These are phyloP conservation scores for Aegithalos caudatus DNA, from an alignment of 2,113 vertebrate genomes.

Conservation along the genomic window DNA sequence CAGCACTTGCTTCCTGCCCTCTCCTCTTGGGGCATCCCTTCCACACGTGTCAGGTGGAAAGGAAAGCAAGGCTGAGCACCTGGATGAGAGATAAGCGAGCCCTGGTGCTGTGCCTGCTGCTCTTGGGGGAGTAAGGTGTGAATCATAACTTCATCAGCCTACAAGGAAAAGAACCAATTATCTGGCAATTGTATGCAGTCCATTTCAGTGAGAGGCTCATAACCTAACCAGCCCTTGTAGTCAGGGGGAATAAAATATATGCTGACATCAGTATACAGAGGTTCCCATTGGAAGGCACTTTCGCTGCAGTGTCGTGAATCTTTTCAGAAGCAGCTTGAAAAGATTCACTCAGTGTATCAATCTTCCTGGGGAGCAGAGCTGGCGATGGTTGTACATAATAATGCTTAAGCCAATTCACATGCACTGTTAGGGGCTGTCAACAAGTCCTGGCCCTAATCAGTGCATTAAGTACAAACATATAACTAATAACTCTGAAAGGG, in stretches of 20 bases:
- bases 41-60: background rate
- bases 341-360: constrained; percentile 55
- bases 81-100: background rate
- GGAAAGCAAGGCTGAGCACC: background rate
- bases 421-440: constrained; percentile 17
- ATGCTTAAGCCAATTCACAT: constrained; percentile 45
- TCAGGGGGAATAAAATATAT: constrained; percentile 56
- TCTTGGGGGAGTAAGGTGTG: background rate
- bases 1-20: background rate
- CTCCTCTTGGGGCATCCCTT: background rate
- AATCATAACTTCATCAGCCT: constrained; percentile 30
- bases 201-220: constrained; percentile 41
- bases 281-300: constrained; percentile 59
- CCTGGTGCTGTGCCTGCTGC: background rate
- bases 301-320: constrained; percentile 59
- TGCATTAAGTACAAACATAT: constrained; percentile 37
- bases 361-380: constrained; percentile 45
- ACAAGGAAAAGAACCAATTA: constrained; percentile 18
- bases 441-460: constrained; percentile 47
- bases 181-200: background rate
- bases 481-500: constrained; percentile 17
- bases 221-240: constrained; percentile 47
- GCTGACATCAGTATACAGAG: constrained; percentile 53
- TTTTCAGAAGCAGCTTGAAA: constrained; percentile 66
- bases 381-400: constrained; percentile 25